Evolutionary conservation across 2,888 invertebrate species (phyloP).

Genomic region (Oxyteleia sp.): DNA sequence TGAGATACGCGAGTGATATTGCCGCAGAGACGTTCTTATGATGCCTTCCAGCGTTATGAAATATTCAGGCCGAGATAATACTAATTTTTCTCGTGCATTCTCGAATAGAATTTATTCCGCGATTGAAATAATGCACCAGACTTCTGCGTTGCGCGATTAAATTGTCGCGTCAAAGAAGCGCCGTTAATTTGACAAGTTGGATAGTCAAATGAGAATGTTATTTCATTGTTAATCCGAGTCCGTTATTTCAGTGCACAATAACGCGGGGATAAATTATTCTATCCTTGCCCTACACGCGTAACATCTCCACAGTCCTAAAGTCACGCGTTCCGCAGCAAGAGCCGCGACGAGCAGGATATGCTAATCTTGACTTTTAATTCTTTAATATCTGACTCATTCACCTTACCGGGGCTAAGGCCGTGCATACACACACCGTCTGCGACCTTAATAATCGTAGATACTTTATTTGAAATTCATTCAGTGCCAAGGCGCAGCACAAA

Average conservation of each 20-base stretch:
- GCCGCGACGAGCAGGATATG: constrained; percentile 58
- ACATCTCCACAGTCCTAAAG: constrained; percentile 26
- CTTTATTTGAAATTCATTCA: constrained; percentile 44
- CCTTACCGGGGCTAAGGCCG: constrained; percentile 60
- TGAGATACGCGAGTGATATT: constrained; percentile 10
- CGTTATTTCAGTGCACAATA: constrained; percentile 13
- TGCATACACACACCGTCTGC: constrained; percentile 22
- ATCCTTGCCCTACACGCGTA: constrained; percentile 53
- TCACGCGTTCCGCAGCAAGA: constrained; percentile 22
- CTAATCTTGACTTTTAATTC: constrained; percentile 62
- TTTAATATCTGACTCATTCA: constrained; percentile 65
- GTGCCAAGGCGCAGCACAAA: constrained; percentile 23
- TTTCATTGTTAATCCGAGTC: not conserved
- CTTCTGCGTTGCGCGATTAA: too few species aligned
- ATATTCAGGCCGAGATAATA: constrained; percentile 24
- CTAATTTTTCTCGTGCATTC: not conserved
- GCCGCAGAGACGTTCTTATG: constrained; percentile 12
- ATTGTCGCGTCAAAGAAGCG: not conserved
- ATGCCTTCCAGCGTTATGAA: constrained; percentile 17
- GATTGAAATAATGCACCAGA: not conserved
- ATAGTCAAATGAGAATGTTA: too few species aligned
- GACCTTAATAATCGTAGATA: constrained; percentile 48
- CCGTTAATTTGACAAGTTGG: too few species aligned
- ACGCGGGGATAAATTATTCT: constrained; percentile 37
- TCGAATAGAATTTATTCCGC: not conserved